These are phyloP conservation scores for Melieria omissa DNA, from an alignment of 2,888 invertebrate genomes.

Conservation along the genomic window DNA sequence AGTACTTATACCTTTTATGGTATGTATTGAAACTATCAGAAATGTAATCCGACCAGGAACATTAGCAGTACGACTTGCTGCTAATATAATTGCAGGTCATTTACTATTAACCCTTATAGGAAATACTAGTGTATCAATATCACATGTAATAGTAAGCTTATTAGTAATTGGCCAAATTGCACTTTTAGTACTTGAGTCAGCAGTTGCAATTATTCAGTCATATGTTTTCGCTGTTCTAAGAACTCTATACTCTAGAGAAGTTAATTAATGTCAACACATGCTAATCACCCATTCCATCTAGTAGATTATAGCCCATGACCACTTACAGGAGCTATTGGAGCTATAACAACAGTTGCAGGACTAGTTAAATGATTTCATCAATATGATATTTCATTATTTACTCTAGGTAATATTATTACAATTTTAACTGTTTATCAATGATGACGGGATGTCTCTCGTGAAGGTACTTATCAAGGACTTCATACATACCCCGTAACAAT, in stretches of 20 bases:
- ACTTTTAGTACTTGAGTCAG: constrained; percentile 69
- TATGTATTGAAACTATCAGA: constrained; percentile 79
- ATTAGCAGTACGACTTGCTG: constrained; percentile 76
- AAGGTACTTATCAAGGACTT: constrained; percentile 75
- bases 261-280: constrained; percentile 68
- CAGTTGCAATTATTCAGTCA: constrained; percentile 71
- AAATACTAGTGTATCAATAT: constrained; percentile 62
- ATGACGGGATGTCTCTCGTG: constrained; percentile 77
- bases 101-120: constrained; percentile 73
- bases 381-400: constrained; percentile 68
- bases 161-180: constrained; percentile 65
- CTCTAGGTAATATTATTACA: constrained; percentile 65
- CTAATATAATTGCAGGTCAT: constrained; percentile 83
- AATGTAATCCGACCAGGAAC: constrained; percentile 78
- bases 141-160: constrained; percentile 49
- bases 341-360: constrained; percentile 71
- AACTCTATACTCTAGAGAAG: constrained; percentile 77
- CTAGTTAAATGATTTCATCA: constrained; percentile 74
- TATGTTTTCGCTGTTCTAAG: constrained; percentile 74
- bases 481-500: constrained; percentile 72
- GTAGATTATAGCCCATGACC: constrained; percentile 76
- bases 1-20: constrained; percentile 77
- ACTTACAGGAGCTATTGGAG: constrained; percentile 71
- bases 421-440: constrained; percentile 70
- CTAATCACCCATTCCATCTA: constrained; percentile 75